phyloP scores from a whole-genome alignment of 2,888 invertebrate species.

The Pammene fasciana region DNA sequence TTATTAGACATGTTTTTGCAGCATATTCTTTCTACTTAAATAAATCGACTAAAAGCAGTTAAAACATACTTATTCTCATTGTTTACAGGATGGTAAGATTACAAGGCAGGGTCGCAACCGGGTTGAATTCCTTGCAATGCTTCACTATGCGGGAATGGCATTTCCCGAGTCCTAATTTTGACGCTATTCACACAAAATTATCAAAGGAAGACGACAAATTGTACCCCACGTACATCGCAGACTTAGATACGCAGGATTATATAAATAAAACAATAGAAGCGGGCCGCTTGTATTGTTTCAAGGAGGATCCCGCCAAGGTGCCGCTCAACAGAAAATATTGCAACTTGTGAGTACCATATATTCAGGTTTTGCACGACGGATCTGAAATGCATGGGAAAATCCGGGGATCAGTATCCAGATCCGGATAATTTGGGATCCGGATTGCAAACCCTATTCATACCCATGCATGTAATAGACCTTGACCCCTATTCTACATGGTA shows the following conservation, averaged over 20 bases:
- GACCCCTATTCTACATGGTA: too few relatives aligned
- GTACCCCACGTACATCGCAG: constrained; percentile 56
- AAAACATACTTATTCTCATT: too few relatives aligned
- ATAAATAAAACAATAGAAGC: constrained; percentile 64
- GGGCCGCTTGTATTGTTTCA: constrained; percentile 68
- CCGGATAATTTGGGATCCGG: too few relatives aligned
- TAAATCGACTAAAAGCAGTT: too few relatives aligned
- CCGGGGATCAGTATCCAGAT: too few relatives aligned
- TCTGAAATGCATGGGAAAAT: too few relatives aligned
- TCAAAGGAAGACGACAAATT: constrained; percentile 69
- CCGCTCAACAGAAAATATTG: constrained; percentile 62
- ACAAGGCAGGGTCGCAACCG: constrained; percentile 88
- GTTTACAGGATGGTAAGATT: constrained; percentile 88
- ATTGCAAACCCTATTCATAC: too few relatives aligned
- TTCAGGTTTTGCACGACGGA: not conserved
- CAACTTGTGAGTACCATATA: constrained; percentile 65
- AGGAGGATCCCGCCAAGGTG: constrained; percentile 65
- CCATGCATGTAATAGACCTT: too few relatives aligned
- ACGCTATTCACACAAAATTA: constrained; percentile 68
- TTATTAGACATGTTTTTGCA: too few relatives aligned
- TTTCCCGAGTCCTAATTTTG: constrained; percentile 87
- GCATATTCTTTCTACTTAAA: too few relatives aligned
- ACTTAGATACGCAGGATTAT: constrained; percentile 57
- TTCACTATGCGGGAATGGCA: constrained; percentile 94
- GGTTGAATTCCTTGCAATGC: constrained; percentile 91